Evolutionary conservation across 2,888 invertebrate genomes (phyloP), one percentile per base, ranked within the genome.

Genomic region (Sarcophaga variegata): DNA sequence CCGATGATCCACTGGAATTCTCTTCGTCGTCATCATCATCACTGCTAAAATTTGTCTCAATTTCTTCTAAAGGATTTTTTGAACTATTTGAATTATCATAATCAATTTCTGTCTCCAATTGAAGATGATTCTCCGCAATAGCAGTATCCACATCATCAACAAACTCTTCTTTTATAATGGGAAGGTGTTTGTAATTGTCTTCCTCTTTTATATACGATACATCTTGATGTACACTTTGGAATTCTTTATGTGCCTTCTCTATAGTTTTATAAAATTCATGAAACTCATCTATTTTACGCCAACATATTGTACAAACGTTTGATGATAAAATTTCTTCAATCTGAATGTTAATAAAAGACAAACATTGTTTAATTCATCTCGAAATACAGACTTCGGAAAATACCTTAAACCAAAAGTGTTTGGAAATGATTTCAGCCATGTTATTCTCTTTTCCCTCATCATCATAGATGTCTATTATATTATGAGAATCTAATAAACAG

Each of bases 321-420:
- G 91, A 91, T 6, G 92, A 91, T 81, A 81, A n/a, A 89, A 91
- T 89, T n/a, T 93, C 93, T 83, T 91, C 90, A 14, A 90, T 90
- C 88, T 90, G 87, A 0, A 91, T 90, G 92, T 92, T 22, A 11
- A 25, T 54, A 49, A 20, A 70, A 12, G 27, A 62, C 54, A 54
- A 14, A 17, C 54, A 54, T 14, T 14, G 17, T 54, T 54, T 14
- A 54, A 17, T 54, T 54, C 5, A 17, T 54, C 54, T 4, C 54
- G 17, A 12, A 54, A 17, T 54, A 54, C 54, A 54, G 12, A 14
- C 22, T 25, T 64, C 11, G 6, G 8, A 27, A 67, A 59, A 5
- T 69, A 93, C 93, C 91, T 92, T 91, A 87, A 93, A 93, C 92
- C 93, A 93, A 86, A 93, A 93, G 86, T 93, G 92, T 79, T 92